Evolutionary conservation across 2,797 vertebrate genomes (phyloP).

Genomic region (Squalus acanthias): DNA sequence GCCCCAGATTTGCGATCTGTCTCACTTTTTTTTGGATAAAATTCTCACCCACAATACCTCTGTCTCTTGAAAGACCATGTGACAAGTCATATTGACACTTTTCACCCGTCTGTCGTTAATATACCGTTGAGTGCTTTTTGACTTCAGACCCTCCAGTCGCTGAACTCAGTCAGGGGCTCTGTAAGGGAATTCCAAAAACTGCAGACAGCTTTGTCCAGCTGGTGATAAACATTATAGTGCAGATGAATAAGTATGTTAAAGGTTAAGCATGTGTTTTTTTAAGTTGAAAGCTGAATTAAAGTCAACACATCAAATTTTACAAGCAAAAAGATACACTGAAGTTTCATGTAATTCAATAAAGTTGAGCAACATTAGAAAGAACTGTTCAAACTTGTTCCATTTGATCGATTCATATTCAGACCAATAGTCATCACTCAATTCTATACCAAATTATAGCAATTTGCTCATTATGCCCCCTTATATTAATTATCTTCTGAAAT

Average conservation of each 20-base stretch:
- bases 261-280: background rate
- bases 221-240: background rate
- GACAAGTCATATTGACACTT: background rate
- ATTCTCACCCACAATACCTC: no score
- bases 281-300: background rate
- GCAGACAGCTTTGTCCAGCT: background rate
- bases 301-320: background rate
- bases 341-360: background rate
- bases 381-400: background rate
- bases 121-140: background rate
- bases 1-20: background rate
- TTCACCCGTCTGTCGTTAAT: background rate
- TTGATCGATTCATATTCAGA: background rate
- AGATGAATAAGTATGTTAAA: constrained; percentile 24
- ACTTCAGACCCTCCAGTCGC: background rate
- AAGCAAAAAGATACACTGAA: background rate
- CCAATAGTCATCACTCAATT: background rate
- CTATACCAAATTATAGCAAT: background rate
- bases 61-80: background rate
- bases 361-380: background rate
- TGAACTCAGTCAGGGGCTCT: background rate
- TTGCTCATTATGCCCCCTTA: background rate
- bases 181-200: background rate
- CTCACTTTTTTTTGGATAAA: background rate
- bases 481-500: background rate